Percentiles rank a stretch among this genome's conserved stretches.
phyloP scores from a whole-genome alignment of 2,113 vertebrate genomes.

The Tachysurus vachellii region DNA sequence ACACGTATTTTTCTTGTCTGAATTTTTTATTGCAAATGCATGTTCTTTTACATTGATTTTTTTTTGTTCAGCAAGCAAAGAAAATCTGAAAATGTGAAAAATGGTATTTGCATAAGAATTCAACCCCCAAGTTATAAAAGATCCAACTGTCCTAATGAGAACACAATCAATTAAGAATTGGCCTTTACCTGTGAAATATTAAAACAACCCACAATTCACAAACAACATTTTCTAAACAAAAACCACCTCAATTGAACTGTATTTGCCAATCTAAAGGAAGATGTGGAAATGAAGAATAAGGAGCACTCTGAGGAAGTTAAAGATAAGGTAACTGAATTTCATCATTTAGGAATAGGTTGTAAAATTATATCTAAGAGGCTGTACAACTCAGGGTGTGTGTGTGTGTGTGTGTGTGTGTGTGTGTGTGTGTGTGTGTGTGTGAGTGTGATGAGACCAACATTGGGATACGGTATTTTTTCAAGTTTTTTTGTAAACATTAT shows the following conservation, averaged over 20 bases:
- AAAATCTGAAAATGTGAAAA: neutral
- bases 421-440: neutral
- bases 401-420: no score
- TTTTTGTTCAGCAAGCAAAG: neutral
- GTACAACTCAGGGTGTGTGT: neutral
- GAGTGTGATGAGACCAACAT: neutral
- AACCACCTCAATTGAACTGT: neutral
- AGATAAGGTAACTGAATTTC: neutral
- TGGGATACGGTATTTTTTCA: neutral
- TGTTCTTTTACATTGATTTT: neutral
- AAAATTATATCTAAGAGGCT: neutral
- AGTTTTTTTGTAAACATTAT: neutral
- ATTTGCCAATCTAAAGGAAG: neutral
- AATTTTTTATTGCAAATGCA: neutral
- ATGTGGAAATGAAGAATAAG: neutral
- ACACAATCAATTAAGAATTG: neutral
- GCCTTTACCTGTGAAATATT: neutral
- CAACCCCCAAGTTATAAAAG: neutral
- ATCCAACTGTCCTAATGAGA: neutral
- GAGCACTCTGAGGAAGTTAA: neutral
- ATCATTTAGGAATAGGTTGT: neutral
- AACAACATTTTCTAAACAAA: neutral
- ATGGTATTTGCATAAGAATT: neutral
- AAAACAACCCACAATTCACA: no score
- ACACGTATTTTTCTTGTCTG: neutral